Percentiles rank a stretch among this genome's conserved stretches.
Conservation (phyloP, 2,797 vertebrate genomes). For the Hydrocynus forskahlii region DNA sequence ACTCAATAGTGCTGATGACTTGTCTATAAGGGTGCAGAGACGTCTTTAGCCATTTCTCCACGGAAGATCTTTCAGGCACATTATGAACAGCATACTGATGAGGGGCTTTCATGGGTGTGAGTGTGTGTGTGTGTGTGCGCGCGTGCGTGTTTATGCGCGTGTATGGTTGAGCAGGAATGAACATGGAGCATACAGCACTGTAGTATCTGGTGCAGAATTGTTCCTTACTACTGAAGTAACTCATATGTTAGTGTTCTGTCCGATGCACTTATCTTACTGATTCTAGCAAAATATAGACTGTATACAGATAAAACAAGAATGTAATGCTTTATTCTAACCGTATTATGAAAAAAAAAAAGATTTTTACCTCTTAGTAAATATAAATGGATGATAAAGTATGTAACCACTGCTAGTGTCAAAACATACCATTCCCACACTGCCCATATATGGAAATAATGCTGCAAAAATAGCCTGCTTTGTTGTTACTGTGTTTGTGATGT, state of each 20-base stretch:
- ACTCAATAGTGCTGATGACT: conserved; percentile 59
- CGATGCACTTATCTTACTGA: not conserved
- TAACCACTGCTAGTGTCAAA: no score
- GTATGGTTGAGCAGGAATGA: not conserved
- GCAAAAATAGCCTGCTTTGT: no score
- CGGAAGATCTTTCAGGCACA: conserved; percentile 46
- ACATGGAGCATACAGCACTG: not conserved
- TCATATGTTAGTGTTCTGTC: not conserved
- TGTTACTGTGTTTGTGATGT: no score
- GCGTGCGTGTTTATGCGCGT: conserved; percentile 12
- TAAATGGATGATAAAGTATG: no score
- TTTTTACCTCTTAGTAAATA: no score
- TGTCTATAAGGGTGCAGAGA: conserved; percentile 56
- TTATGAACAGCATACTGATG: conserved; percentile 54
- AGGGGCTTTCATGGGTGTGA: conserved; percentile 22
- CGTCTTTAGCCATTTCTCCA: conserved; percentile 54
- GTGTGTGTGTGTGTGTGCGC: conserved; percentile 28
- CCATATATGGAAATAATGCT: no score
- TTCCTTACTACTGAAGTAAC: not conserved
- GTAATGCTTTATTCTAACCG: no score
- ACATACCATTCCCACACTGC: no score
- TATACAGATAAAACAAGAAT: not conserved
- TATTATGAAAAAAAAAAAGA: no score
- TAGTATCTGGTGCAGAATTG: not conserved
- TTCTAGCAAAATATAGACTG: not conserved